Percentiles rank a stretch among this genome's conserved stretches.
These are phyloP conservation scores for Menura novaehollandiae DNA, from an alignment of 2,113 vertebrate genomes.

Conservation along the genomic window DNA sequence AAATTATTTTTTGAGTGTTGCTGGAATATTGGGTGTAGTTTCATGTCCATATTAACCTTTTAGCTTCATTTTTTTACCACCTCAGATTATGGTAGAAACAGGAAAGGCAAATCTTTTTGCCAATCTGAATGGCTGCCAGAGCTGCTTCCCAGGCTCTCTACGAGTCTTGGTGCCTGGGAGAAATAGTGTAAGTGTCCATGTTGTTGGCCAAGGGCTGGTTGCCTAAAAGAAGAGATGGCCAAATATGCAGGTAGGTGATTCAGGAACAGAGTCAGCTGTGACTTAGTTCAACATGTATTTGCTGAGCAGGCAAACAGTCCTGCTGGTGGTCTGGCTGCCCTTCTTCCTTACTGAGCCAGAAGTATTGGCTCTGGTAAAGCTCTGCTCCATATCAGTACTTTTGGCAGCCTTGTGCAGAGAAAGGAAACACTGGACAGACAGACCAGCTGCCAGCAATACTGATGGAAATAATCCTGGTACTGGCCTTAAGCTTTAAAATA, in stretches of 20 bases:
- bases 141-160: background rate
- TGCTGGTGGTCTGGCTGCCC: background rate
- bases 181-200: fast-evolving
- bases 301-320: background rate
- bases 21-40: background rate
- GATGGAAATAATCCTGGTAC: background rate
- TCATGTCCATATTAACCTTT: background rate
- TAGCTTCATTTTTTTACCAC: background rate
- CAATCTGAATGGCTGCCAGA: background rate
- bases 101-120: background rate
- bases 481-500: background rate
- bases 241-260: background rate
- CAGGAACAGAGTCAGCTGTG: background rate
- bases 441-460: background rate
- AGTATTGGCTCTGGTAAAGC: too few relatives aligned
- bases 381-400: background rate
- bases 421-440: background rate
- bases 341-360: background rate
- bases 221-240: background rate
- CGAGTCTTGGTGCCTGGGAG: background rate
- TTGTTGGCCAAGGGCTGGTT: background rate
- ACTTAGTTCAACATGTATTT: background rate
- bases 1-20: background rate
- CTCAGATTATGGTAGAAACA: background rate
- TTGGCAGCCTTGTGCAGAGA: background rate